Evolutionary conservation across 2,797 vertebrate species (phyloP).

Genomic region (Peromyscus melanophrys): DNA sequence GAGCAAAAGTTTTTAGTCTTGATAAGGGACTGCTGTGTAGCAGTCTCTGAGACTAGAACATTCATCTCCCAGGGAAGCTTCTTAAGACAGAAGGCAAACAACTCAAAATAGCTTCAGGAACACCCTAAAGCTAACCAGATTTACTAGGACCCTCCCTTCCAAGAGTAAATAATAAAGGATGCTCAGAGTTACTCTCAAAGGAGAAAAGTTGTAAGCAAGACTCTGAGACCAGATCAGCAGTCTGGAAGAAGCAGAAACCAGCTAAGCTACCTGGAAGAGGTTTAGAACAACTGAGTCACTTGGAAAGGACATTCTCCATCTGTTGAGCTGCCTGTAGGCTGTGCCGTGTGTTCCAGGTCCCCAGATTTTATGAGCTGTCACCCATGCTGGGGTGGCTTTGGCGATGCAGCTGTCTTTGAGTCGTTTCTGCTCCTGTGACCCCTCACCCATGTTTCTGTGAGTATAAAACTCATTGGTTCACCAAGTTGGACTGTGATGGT

Average conservation of each 20-base stretch:
- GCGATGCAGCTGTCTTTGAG: not conserved
- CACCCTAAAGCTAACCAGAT: not conserved
- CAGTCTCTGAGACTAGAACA: not conserved
- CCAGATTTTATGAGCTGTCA: not conserved
- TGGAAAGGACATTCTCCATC: not conserved
- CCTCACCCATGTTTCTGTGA: not conserved
- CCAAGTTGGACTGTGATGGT: not conserved
- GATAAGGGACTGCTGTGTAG: not conserved
- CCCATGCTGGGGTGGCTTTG: not conserved
- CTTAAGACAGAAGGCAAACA: not conserved
- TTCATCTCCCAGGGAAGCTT: not conserved
- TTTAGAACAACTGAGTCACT: not conserved
- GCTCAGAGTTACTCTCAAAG: not conserved
- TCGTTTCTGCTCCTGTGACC: not conserved
- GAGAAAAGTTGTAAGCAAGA: not conserved
- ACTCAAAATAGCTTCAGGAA: not conserved
- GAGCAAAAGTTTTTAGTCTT: slow-evolving; percentile 24
- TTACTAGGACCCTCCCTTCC: not conserved
- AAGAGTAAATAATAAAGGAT: not conserved
- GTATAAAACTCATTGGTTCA: not conserved
- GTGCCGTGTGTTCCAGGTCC: not conserved
- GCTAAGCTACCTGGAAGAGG: not conserved
- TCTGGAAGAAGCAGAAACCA: not conserved
- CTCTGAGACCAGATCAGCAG: not conserved
- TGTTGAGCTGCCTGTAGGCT: not conserved